phyloP scores from a whole-genome alignment of 2,113 vertebrate species.

The Ictalurus punctatus region DNA sequence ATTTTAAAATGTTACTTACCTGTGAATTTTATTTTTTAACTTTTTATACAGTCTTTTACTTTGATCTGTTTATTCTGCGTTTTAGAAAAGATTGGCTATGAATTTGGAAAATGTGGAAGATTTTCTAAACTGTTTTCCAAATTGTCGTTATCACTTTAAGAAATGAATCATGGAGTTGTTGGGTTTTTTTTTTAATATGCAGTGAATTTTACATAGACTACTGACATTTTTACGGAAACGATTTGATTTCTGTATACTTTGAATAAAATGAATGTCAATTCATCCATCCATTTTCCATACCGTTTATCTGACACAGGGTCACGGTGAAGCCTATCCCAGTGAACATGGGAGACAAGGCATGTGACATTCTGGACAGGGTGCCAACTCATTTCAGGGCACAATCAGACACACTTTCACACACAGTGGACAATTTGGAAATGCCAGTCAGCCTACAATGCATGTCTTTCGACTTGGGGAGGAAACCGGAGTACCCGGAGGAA shows the following conservation, averaged over 20 bases:
- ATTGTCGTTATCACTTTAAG: not conserved
- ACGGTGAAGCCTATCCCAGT: too few species aligned
- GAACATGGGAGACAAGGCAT: too few species aligned
- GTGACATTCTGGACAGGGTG: too few species aligned
- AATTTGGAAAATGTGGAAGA: not conserved
- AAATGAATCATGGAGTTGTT: not conserved
- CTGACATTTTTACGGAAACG: not conserved
- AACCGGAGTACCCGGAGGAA: too few species aligned
- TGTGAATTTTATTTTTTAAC: not conserved
- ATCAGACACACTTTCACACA: too few species aligned
- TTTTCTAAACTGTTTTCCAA: too few species aligned
- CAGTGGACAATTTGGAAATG: too few species aligned
- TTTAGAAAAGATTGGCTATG: not conserved
- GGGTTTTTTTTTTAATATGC: not conserved
- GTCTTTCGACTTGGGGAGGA: too few species aligned
- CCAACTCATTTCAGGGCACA: too few species aligned
- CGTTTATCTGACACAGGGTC: too few species aligned
- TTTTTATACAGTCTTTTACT: not conserved
- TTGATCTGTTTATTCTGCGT: not conserved
- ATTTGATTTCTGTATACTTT: not conserved
- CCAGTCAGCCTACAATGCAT: too few species aligned
- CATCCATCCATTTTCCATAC: too few species aligned
- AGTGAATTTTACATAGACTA: not conserved
- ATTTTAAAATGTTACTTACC: not conserved
- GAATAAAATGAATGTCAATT: not conserved